Evolutionary conservation across 2,797 vertebrate genomes (phyloP).

Genomic region (Phataginus tetradactyla): DNA sequence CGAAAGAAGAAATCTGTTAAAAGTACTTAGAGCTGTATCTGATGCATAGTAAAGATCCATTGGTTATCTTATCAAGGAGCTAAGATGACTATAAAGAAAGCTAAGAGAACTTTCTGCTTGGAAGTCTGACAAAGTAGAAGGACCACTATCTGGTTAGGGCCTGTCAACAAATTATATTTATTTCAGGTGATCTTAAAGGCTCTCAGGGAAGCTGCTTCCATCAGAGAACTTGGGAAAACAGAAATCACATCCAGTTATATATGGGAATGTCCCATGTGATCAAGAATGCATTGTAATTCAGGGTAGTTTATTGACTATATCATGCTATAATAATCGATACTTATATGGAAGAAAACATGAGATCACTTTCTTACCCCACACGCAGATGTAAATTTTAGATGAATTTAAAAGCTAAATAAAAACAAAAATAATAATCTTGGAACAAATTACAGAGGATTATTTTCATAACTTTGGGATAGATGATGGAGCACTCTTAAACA

Average conservation of each 20-base stretch:
- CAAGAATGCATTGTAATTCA: background rate
- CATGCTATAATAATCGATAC: background rate
- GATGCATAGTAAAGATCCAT: background rate
- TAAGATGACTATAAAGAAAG: background rate
- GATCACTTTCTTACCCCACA: background rate
- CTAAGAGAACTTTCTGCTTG: background rate
- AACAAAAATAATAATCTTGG: background rate
- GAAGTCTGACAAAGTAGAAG: background rate
- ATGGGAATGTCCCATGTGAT: background rate
- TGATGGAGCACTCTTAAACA: background rate
- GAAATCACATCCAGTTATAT: background rate
- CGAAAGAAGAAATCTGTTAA: background rate
- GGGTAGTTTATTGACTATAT: background rate
- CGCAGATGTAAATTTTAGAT: background rate
- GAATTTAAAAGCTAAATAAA: slow-evolving; percentile 5
- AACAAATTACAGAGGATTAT: background rate
- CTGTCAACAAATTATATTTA: background rate
- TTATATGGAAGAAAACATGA: background rate
- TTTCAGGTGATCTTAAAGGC: background rate
- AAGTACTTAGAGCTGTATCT: background rate
- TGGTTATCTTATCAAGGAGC: background rate
- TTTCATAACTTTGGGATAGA: background rate
- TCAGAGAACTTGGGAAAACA: background rate
- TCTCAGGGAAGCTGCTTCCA: background rate
- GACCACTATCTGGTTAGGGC: background rate